phyloP scores from a whole-genome alignment of 1,140 invertebrate genomes.

The Zaprionus ornatus region DNA sequence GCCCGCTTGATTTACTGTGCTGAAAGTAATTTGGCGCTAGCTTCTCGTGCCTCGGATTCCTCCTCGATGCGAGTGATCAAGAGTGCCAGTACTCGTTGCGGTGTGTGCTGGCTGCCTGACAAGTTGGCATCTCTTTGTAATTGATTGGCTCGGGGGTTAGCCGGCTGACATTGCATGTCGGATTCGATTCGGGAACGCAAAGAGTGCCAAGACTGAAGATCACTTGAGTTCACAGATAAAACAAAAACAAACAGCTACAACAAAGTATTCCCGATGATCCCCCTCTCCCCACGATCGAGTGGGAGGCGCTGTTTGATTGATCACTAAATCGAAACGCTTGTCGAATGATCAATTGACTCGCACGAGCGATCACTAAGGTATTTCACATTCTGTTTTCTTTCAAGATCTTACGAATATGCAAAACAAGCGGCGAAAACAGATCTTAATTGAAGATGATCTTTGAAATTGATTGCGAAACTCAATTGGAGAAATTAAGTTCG shows the following conservation, averaged over 20 bases:
- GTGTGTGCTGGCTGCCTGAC: constrained; percentile 63
- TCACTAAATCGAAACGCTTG: constrained; percentile 51
- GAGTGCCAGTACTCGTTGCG: constrained; percentile 16
- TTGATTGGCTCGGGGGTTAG: constrained; percentile 73
- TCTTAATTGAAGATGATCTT: background rate
- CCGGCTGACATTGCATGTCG: constrained; percentile 73
- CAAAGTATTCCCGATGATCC: background rate
- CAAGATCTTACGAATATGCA: background rate
- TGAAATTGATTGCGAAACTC: background rate
- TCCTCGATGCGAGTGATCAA: constrained; percentile 15
- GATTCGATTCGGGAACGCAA: constrained; percentile 56
- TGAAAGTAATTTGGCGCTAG: constrained; percentile 78
- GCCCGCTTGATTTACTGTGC: constrained; percentile 69
- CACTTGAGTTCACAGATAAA: constrained; percentile 27
- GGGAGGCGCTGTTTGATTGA: constrained; percentile 45
- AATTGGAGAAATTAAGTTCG: background rate
- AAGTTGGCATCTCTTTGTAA: constrained; percentile 80
- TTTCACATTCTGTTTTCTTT: background rate
- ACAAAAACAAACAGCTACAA: constrained; percentile 6
- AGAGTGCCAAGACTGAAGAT: constrained; percentile 32
- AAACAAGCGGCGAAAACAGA: background rate
- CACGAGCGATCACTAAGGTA: constrained; percentile 8
- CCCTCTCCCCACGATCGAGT: constrained; percentile 16
- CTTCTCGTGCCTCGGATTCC: constrained; percentile 46
- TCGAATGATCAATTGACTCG: constrained; percentile 9